A percentile compares a stretch with the other conserved stretches of the same genome.
Conservation (phyloP, 1,140 invertebrate genomes). For the Ctenoplectra terminalis region DNA sequence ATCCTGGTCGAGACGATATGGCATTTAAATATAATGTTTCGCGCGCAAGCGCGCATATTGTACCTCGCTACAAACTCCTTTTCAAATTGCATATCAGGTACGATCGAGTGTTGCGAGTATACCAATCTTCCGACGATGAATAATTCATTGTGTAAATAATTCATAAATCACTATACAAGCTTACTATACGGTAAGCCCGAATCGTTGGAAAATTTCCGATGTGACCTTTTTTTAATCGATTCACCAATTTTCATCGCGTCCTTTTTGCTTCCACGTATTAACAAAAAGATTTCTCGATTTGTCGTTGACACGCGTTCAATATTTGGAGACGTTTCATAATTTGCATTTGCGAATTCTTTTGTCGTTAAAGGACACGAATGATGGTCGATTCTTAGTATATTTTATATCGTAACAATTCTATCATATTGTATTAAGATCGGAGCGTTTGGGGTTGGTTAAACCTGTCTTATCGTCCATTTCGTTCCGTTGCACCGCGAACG, state of each 20-base stretch:
- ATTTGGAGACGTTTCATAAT: background rate
- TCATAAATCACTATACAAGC: conserved; percentile 64
- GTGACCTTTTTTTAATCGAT: background rate
- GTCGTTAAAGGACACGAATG: no score
- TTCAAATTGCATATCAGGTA: conserved; percentile 71
- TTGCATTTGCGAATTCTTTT: no score
- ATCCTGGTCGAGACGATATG: conserved; percentile 25
- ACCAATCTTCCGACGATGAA: conserved; percentile 71
- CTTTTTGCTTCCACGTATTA: background rate
- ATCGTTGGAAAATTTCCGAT: conserved; percentile 46
- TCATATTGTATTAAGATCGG: background rate
- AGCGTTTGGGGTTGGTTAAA: background rate
- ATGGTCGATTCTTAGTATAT: no score
- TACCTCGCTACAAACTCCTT: conserved; percentile 61
- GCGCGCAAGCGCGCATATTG: conserved; percentile 51
- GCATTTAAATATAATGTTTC: conserved; percentile 66
- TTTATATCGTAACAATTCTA: background rate
- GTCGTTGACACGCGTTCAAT: background rate
- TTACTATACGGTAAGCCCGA: conserved; percentile 35
- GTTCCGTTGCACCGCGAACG: background rate
- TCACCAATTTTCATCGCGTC: background rate
- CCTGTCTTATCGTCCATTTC: background rate
- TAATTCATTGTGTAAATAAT: conserved; percentile 73
- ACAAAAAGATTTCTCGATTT: no score
- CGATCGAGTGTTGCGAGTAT: conserved; percentile 70